Evolutionary conservation across 2,113 vertebrate genomes (phyloP), one percentile per base, ranked within the genome.

Genomic region (Capra hircus): DNA sequence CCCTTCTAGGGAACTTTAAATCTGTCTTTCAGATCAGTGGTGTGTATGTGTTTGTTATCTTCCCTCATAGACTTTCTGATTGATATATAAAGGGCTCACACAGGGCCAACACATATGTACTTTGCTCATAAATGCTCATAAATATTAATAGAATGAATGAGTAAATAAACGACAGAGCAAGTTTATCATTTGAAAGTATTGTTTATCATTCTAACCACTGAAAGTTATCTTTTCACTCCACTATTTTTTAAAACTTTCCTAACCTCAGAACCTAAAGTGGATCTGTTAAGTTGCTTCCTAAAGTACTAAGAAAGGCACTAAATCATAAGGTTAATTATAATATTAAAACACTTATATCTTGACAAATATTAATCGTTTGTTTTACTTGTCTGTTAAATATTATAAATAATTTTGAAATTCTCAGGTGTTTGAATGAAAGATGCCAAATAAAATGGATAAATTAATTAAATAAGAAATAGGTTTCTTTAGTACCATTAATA

Each of bases 371-470:
- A 82, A 82, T 64, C 87, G 12, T 94, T 89, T 83, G n/a, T 57
- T 96, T 84, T 88, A 45, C 74, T 91, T 48, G 27, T 67, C 28
- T 28, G 36, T 88, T 94, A 53, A 33, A 50, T 43, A 28, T 57
- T 96, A 60, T 52, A 97, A 94, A 53, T 92, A 80, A 88, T 77
- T 64, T 89, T 60, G 83, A 94, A 92, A 80, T 77, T 96, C 5
- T 59, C n/a, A 92, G 53, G 36, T 96, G 50, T 96, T 83, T 86
- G 21, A 96, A 95, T 88, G 25, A 87, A 81, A 88, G 53, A 87
- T 95, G 60, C 2, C 23, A 53, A 95, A 62, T 78, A 93, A 82
- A 91, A 45, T 27, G 77, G 43, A 77, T 90, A 93, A 88, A 52
- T 71, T 85, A 25, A 25, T 84, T 14, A 52, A 97, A 96, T 86